Percentiles rank a stretch among this genome's conserved stretches.
These are phyloP conservation scores for Chaetorhynchus papuensis DNA, from an alignment of 2,113 vertebrate species.

Conservation along the genomic window DNA sequence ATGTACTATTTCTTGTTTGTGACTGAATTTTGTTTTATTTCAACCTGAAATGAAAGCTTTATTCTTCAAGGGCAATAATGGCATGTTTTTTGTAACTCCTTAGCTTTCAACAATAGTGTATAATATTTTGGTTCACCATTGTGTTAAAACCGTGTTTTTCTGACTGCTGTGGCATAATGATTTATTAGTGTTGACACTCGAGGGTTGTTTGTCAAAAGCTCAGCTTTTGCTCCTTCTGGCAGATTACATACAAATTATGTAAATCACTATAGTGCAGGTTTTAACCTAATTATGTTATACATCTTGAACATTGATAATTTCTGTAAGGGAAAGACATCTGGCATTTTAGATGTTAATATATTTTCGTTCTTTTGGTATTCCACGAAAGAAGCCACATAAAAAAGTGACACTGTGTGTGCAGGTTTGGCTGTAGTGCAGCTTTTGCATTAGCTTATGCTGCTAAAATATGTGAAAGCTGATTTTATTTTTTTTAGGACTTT, in stretches of 20 bases:
- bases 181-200: constrained; percentile 1
- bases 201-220: constrained; percentile 8
- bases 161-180: constrained; percentile 23
- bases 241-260: constrained; percentile 68
- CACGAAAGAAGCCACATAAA: neutral
- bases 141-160: constrained; percentile 37
- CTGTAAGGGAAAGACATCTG: constrained; percentile 18
- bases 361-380: neutral
- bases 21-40: neutral
- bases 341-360: neutral
- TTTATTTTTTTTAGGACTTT: neutral
- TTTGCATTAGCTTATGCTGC: neutral
- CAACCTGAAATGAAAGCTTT: neutral
- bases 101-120: neutral
- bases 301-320: constrained; percentile 41
- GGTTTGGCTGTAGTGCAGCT: neutral
- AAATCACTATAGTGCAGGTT: constrained; percentile 31
- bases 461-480: neutral
- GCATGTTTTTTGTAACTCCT: neutral
- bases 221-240: constrained; percentile 61
- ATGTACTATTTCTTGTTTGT: neutral
- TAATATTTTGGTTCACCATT: constrained; percentile 10
- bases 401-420: neutral
- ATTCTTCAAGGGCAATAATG: neutral
- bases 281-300: constrained; percentile 60